Evolutionary conservation across 2,888 invertebrate genomes (phyloP).

Genomic region (Ceraclea dissimilis): DNA sequence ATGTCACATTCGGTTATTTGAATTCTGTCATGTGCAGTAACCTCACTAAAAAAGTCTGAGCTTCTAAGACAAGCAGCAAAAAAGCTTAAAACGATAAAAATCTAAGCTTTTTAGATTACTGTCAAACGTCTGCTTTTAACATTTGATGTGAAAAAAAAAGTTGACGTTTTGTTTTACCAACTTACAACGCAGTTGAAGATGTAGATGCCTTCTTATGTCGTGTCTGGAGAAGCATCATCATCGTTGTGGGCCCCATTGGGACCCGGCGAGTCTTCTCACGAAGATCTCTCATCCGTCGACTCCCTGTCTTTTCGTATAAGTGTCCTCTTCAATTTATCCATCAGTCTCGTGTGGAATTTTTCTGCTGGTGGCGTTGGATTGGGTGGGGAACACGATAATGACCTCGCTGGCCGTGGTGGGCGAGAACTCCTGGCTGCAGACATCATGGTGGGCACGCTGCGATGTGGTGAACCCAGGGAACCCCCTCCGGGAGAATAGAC

Average conservation of each 20-base stretch:
- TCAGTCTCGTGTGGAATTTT: slow-evolving; percentile 72
- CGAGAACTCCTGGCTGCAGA: slow-evolving; percentile 48
- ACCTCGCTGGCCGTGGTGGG: slow-evolving; percentile 49
- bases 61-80: too few relatives aligned
- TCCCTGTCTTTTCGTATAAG: slow-evolving; percentile 53
- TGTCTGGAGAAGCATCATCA: background rate
- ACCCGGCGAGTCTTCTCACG: slow-evolving; percentile 41
- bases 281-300: slow-evolving; percentile 43
- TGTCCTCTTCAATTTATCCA: slow-evolving; percentile 70
- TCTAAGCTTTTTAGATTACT: too few relatives aligned
- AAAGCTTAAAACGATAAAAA: too few relatives aligned
- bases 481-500: slow-evolving; percentile 56
- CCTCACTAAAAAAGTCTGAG: too few relatives aligned
- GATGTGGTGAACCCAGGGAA: slow-evolving; percentile 45
- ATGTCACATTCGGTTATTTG: too few relatives aligned
- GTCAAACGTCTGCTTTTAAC: too few relatives aligned
- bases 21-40: too few relatives aligned
- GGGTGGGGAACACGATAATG: slow-evolving; percentile 56
- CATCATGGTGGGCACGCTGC: slow-evolving; percentile 59
- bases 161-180: too few relatives aligned
- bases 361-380: slow-evolving; percentile 60
- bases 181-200: too few relatives aligned
- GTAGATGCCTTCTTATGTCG: background rate
- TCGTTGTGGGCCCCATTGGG: background rate
- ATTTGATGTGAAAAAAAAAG: too few relatives aligned